These are phyloP conservation scores for Cataglyphis livida DNA, from an alignment of 2,888 invertebrate species.

Conservation along the genomic window DNA sequence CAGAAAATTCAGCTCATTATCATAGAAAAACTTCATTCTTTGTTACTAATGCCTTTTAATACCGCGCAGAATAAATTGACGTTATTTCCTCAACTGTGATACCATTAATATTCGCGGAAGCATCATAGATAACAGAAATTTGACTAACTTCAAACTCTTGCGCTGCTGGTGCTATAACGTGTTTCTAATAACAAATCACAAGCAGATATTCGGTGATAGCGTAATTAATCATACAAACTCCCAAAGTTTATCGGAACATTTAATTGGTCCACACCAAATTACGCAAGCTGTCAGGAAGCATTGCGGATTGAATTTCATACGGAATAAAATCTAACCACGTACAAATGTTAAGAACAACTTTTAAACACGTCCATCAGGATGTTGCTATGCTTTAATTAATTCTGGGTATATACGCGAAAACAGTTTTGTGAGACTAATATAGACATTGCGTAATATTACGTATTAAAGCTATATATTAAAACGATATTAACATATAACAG, in stretches of 20 bases:
- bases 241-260: conserved; percentile 64
- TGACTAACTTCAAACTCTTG: conserved; percentile 18
- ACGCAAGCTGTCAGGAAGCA: conserved; percentile 29
- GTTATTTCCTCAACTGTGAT: not conserved
- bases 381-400: conserved; percentile 47
- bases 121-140: conserved; percentile 3
- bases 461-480: conserved; percentile 14
- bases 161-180: not conserved
- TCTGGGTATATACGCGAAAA: conserved; percentile 2
- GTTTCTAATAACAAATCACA: conserved; percentile 62
- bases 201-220: conserved; percentile 37
- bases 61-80: conserved; percentile 23
- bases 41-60: not conserved
- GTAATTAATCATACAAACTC: conserved; percentile 65
- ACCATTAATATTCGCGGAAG: not conserved
- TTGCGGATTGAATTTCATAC: conserved; percentile 32
- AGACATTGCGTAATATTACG: not conserved
- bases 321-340: conserved; percentile 36
- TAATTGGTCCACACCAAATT: conserved; percentile 64
- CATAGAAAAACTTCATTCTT: not conserved
- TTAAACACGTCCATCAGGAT: conserved; percentile 39
- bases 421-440: conserved; percentile 18
- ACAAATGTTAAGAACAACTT: conserved; percentile 3
- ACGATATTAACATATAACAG: not conserved
- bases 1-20: conserved; percentile 1